Evolutionary conservation across 1,140 invertebrate species (phyloP), one percentile per base, ranked within the genome.

Genomic region (Steinernema feltiae): DNA sequence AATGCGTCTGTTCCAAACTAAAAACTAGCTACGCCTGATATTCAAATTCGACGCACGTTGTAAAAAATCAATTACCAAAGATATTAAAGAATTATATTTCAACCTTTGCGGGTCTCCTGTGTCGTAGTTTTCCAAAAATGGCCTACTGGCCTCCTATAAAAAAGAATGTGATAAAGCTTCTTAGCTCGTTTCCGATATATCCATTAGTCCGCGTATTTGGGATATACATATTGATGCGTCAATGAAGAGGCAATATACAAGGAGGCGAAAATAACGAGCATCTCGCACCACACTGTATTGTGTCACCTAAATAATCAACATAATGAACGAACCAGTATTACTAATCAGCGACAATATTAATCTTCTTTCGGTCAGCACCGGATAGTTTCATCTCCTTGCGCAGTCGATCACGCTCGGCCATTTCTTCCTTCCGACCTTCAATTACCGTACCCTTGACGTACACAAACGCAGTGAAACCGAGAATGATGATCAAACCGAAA

Each of bases 11-110:
- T 73, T 82, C 82, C 24, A 86, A 85, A 46, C 70, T 85, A 29
- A 85, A 85, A 75, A 85, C 84, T 29, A 85, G 83, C 72, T 85
- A 85, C 78, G 84, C 84, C 30, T 85, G 70, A 71, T 73, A 21
- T n/a, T 3, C 15, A 15, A 21, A 63, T 63, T 27, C 53, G 24
- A 12, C 24, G 24, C 15, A 17, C 24, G 53, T n/a, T 63, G 53
- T 63, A 12, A n/a, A 3, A n/a, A 27, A 63, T 63, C 53, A 27
- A 27, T 27, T 7, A 63, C 53, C 53, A 63, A 63, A 63, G 53
- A 63, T 15, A n/a, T 12, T 63, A 63, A 63, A 63, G 24, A 63
- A 3, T 63, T 63, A 63, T 63, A 63, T 63, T 63, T 41, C 24
- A 15, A 63, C 3, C 7, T 63, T 27, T 3, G 12, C 24, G 7